Evolutionary conservation across 2,113 vertebrate genomes (phyloP).

Genomic region (Dunckerocampus dactyliophorus): DNA sequence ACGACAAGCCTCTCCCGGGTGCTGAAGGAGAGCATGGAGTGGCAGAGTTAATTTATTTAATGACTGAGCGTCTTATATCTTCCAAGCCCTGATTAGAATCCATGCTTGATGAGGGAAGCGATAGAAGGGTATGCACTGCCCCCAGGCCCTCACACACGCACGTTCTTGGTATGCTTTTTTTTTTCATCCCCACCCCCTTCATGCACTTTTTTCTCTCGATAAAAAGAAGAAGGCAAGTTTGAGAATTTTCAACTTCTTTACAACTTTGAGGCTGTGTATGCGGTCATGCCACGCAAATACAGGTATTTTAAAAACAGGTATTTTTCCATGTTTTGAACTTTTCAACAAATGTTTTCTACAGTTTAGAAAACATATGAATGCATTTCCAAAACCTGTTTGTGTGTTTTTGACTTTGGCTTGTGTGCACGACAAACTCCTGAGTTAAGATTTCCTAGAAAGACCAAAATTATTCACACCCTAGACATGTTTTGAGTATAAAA

Average conservation of each 20-base stretch:
- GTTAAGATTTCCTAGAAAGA: no score
- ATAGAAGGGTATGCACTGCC: slow-evolving; percentile 63
- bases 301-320: not conserved
- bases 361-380: no score
- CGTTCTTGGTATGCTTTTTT: slow-evolving; percentile 38
- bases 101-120: slow-evolving; percentile 71
- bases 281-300: not conserved
- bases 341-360: no score
- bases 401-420: no score
- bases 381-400: no score
- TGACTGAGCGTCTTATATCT: slow-evolving; percentile 75
- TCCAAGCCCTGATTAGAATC: slow-evolving; percentile 76
- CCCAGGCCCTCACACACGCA: slow-evolving; percentile 49
- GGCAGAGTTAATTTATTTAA: slow-evolving; percentile 80
- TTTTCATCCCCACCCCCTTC: slow-evolving; percentile 7
- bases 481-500: no score
- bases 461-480: no score
- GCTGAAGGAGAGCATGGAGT: slow-evolving; percentile 69
- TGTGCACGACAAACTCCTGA: no score
- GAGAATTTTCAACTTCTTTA: not conserved
- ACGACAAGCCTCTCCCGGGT: slow-evolving; percentile 56
- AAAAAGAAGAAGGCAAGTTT: not conserved
- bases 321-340: not conserved
- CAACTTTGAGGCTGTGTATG: not conserved
- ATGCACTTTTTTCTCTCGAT: slow-evolving; percentile 19